Percentiles rank a stretch among this genome's conserved stretches.
Evolutionary conservation across 2,113 vertebrate species (phyloP).

Genomic region (Thunnus maccoyii): DNA sequence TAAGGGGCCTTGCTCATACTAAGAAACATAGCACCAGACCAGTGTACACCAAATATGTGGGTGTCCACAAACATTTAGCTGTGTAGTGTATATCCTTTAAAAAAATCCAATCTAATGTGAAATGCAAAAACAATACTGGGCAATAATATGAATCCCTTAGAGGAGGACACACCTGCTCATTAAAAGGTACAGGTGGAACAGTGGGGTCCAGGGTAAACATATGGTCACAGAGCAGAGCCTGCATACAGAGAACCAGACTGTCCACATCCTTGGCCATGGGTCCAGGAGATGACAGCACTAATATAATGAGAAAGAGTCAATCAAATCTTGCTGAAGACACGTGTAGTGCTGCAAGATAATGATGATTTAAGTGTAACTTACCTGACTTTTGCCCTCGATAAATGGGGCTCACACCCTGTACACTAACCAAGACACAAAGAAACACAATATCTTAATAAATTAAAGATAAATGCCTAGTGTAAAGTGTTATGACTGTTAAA

Average conservation of each 20-base stretch:
- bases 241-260: conserved; percentile 91
- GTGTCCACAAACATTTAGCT: no score
- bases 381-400: conserved; percentile 78
- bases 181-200: conserved; percentile 91
- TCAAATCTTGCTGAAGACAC: neutral
- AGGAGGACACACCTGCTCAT: conserved; percentile 68
- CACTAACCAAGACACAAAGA: conserved; percentile 61
- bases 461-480: neutral
- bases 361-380: conserved; percentile 31
- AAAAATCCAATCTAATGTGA: neutral
- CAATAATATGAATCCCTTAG: neutral
- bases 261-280: conserved; percentile 92
- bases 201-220: conserved; percentile 93
- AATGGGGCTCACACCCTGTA: conserved; percentile 37
- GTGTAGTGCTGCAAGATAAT: no score
- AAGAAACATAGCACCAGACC: no score
- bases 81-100: no score
- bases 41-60: no score
- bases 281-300: conserved; percentile 82
- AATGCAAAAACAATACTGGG: neutral
- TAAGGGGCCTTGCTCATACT: no score
- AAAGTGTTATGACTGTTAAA: neutral
- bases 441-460: neutral
- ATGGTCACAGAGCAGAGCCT: conserved; percentile 89
- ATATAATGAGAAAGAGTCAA: neutral